Base-by-base conservation (phyloP, 2,888 invertebrate genomes). In the Diogma glabrata region DNA sequence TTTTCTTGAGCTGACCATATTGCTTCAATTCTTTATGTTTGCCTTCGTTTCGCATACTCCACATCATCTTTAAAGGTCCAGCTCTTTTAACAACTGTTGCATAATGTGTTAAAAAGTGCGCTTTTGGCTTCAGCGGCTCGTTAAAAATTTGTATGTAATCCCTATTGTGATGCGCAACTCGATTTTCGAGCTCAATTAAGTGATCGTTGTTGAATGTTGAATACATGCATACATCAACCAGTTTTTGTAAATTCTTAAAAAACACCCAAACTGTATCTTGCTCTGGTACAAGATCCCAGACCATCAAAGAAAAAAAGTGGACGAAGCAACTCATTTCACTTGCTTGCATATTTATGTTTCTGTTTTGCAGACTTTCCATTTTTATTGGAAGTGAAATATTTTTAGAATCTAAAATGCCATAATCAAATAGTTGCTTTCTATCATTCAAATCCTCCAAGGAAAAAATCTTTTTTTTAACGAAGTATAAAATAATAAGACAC, bases 311-410 rank as follows among this genome's bases (percentile, higher is more conserved):
- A 33, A 33, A 33, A 33, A 33, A 33, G 10, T 6, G 9, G 14
- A 33, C 33, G 10, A 33, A 33, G 14, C 33, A 33, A 33, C 14
- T 6, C 14, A 14, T 33, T 33, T 33, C 33, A 33, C 33, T 33
- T 33, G 33, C 33, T 33, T 6, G 33, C 33, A 33, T 33, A 33
- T 33, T 33, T 33, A 33, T n/a, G 33, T 33, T 33, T 33, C 33
- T 33, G 14, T 33, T 33, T 33, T 33, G 33, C 14, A 33, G 9
- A 33, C 3, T 4, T 33, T 33, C 33, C 14, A 33, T 33, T 33
- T 33, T 33, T 7, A 33, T 33, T 12, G 33, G 33, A 33, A 33
- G 33, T 33, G 33, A 33, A 4, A 33, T 6, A 33, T 33, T 33
- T 33, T 33, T 33, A n/a, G 33, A 33, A 33, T 33, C 33, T 33